These are phyloP conservation scores for Rutilus rutilus DNA, from an alignment of 2,113 vertebrate species.

Conservation along the genomic window DNA sequence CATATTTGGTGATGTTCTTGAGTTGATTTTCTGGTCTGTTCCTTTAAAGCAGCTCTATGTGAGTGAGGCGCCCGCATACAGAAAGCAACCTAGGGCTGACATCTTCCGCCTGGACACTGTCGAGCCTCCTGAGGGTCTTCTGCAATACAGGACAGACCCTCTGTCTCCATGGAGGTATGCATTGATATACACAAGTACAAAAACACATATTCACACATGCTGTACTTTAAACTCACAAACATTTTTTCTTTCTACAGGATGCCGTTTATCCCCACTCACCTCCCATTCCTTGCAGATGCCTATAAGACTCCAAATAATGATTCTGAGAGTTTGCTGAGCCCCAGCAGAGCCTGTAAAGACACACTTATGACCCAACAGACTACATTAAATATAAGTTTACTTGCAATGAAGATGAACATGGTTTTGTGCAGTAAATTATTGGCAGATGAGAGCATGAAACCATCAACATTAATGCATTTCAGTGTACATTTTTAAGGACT, in stretches of 20 bases:
- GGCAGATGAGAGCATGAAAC: background rate
- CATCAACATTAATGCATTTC: background rate
- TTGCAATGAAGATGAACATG: background rate
- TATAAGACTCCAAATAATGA: constrained; percentile 82
- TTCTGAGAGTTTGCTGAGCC: constrained; percentile 72
- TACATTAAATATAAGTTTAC: background rate
- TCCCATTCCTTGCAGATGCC: constrained; percentile 73
- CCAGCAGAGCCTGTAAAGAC: constrained; percentile 68
- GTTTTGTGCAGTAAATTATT: background rate
- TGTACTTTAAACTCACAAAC: background rate
- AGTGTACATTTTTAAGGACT: background rate
- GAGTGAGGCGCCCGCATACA: constrained; percentile 5
- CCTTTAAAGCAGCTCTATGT: constrained; percentile 7
- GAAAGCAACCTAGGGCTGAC: background rate
- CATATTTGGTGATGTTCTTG: background rate
- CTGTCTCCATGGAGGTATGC: constrained; percentile 23
- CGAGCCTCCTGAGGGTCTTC: constrained; percentile 1
- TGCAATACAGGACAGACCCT: constrained; percentile 4
- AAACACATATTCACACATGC: background rate
- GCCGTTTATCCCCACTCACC: constrained; percentile 72
- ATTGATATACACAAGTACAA: background rate
- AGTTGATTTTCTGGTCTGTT: background rate
- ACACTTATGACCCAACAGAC: constrained; percentile 58
- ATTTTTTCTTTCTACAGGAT: constrained; percentile 47
- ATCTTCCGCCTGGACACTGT: background rate